A percentile compares a stretch with the other conserved stretches of the same genome.
phyloP scores from a whole-genome alignment of 37 sponge, comb jelly and placozoan species.

The Hormiphora californensis region DNA sequence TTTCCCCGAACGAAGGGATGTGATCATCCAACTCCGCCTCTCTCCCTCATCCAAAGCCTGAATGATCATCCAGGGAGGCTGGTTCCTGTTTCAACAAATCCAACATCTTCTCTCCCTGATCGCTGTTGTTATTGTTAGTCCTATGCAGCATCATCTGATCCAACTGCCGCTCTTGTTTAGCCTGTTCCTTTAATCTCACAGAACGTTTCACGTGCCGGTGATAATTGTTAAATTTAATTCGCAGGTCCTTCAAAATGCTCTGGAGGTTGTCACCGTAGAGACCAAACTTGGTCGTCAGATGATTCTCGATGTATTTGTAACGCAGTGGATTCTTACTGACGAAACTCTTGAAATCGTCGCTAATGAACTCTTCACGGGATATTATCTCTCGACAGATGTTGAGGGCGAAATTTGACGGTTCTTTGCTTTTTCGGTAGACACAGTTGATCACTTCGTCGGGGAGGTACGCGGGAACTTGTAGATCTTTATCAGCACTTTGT shows the following conservation, averaged over 20 bases:
- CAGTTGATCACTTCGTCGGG: conserved; percentile 53
- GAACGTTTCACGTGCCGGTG: conserved; percentile 51
- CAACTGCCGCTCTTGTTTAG: conserved; percentile 19
- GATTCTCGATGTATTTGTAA: conserved; percentile 50
- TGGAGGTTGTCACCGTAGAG: conserved; percentile 38
- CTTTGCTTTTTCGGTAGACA: conserved; percentile 42
- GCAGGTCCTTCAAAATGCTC: conserved; percentile 45
- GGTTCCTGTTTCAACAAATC: conserved; percentile 50
- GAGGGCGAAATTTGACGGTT: conserved; percentile 18
- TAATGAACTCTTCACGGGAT: conserved; percentile 48
- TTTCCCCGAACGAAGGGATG: neutral
- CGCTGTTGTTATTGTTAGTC: conserved; percentile 15
- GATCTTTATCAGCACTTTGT: no score
- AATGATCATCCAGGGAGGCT: neutral
- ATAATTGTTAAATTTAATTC: conserved; percentile 50
- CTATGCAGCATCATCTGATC: neutral
- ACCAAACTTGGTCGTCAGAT: conserved; percentile 31
- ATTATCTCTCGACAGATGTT: conserved; percentile 48
- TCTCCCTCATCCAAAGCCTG: no score
- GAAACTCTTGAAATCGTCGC: conserved; percentile 33
- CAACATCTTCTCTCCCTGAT: conserved; percentile 38
- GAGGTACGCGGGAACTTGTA: neutral
- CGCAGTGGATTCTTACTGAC: conserved; percentile 52
- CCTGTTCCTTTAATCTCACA: conserved; percentile 26
- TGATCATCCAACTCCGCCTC: neutral